phyloP scores from a whole-genome alignment of 2,113 vertebrate species.

The Pungitius pungitius region DNA sequence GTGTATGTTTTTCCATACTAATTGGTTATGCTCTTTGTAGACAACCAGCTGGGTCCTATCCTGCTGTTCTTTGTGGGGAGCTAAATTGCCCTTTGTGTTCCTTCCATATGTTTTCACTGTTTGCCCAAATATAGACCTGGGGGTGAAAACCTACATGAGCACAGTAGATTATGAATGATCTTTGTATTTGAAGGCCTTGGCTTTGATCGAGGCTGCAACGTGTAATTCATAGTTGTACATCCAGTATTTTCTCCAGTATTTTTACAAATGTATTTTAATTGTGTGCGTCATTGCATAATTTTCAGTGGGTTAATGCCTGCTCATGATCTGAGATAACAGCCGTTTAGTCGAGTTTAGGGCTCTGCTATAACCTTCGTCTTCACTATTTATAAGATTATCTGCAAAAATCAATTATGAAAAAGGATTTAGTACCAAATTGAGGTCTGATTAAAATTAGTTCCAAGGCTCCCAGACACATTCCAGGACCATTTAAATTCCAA shows the following conservation, averaged over 20 bases:
- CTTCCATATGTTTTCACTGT: conserved; percentile 25
- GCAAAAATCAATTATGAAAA: not conserved
- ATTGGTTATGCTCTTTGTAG: not conserved
- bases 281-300: no score
- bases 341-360: not conserved
- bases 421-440: not conserved
- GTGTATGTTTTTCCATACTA: conserved; percentile 27
- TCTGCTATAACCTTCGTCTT: not conserved
- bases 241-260: no score
- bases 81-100: conserved; percentile 34
- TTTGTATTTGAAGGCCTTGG: not conserved
- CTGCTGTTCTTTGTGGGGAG: not conserved
- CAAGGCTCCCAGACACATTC: not conserved
- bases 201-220: not conserved
- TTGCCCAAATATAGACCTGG: conserved; percentile 5
- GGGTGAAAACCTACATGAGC: conserved; percentile 9
- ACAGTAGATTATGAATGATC: conserved; percentile 5
- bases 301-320: no score
- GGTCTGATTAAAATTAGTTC: not conserved
- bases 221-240: no score
- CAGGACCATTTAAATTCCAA: not conserved
- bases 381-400: not conserved
- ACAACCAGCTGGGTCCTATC: conserved; percentile 29
- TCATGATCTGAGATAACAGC: not conserved
- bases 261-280: no score